Base-by-base conservation (phyloP, 2,888 invertebrate genomes). In the Mantis religiosa region DNA sequence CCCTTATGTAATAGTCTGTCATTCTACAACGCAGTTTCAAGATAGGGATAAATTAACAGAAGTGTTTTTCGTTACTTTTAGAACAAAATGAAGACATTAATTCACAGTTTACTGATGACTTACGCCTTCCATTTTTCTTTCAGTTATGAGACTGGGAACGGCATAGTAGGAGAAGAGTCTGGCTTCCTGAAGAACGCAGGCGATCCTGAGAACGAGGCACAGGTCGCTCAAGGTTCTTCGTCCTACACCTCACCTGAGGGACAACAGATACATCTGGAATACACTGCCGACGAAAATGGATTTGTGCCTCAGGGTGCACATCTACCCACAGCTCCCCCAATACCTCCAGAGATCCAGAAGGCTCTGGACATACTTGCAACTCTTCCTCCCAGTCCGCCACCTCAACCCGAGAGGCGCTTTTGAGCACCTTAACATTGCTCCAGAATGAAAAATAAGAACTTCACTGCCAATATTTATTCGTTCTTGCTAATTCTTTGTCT, bases 311-410 rank as follows among this genome's bases (percentile, higher is more conserved):
- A 95, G 93, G 97, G 97, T 82, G 96, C 95, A 86, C 97, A 97
- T 93, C 93, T 97, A 84, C 97, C 97, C 25, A 97, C 97, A 14
- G 96, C 97, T 7, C 97, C 97, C n/a, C 97, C 97, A 28, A 96
- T 97, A 91, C 97, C 97, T 14, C 94, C 95, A 88, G 97, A 96
- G 91, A 97, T 97, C 91, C 95, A 95, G 91, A 95, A 95, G 90
- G 95, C 96, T 85, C 93, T 96, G 91, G 96, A 96, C 28, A 95
- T 95, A 93, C 93, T 96, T 1, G 89, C 89, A 83, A 81, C 89
- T 2, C 82, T 89, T 28, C 89, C 89, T 1, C 54, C 54, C 0
- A 71, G 54, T 71, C 54, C 54, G 54, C 54, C 54, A 25, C 54
- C 54, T 20, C 54, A 71, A 71, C 54, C 54, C 0, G 54, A 71